A percentile compares a stretch with the other conserved stretches of the same genome.
These are phyloP conservation scores for Acrobasis suavella DNA, from an alignment of 2,888 invertebrate species.

Conservation along the genomic window DNA sequence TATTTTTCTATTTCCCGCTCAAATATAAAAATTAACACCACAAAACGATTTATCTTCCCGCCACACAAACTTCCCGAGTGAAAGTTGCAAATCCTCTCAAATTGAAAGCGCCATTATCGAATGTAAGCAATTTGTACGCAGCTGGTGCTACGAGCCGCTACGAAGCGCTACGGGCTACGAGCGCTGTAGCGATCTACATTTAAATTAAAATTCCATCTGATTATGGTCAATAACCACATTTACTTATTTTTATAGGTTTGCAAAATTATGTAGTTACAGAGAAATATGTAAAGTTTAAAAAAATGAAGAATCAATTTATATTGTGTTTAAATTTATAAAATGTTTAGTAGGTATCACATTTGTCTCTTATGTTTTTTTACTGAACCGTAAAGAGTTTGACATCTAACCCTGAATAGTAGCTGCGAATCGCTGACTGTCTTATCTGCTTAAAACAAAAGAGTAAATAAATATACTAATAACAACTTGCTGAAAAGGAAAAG, in stretches of 20 bases:
- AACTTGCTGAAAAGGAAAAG: too few species aligned
- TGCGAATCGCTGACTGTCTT: too few species aligned
- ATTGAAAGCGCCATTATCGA: conserved; percentile 80
- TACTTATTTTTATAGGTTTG: background rate
- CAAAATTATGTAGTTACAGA: background rate
- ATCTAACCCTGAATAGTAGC: too few species aligned
- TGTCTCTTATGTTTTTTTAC: too few species aligned
- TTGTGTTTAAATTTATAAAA: too few species aligned
- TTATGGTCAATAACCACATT: background rate
- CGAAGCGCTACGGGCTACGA: conserved; percentile 41
- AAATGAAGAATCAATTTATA: too few species aligned
- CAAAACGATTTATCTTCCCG: conserved; percentile 16
- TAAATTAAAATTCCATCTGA: conserved; percentile 8
- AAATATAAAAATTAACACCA: conserved; percentile 11
- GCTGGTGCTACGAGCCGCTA: conserved; percentile 63
- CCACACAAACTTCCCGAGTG: conserved; percentile 47
- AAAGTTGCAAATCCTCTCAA: conserved; percentile 73
- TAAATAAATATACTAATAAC: too few species aligned
- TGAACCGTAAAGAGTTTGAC: too few species aligned
- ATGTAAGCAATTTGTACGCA: conserved; percentile 76
- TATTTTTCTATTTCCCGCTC: background rate
- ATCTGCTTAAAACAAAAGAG: too few species aligned
- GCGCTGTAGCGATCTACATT: conserved; percentile 29
- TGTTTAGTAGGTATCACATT: too few species aligned
- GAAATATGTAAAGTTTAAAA: too few species aligned